phyloP scores from a whole-genome alignment of 2,797 vertebrate species.

The Paedocypris micromegethes region DNA sequence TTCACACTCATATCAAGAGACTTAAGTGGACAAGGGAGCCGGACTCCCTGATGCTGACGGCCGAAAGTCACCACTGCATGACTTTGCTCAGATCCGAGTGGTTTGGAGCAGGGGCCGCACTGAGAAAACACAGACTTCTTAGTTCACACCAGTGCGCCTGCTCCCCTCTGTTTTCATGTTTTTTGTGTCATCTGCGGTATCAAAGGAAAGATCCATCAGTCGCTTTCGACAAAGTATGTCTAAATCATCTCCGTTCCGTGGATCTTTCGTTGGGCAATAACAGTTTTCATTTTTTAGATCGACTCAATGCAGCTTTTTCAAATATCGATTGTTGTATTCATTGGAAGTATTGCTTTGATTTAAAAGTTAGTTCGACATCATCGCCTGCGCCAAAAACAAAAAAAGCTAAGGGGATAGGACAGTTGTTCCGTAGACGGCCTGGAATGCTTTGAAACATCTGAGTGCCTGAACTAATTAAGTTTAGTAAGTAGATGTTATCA shows the following conservation, averaged over 20 bases:
- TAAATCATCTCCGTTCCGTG: conserved; percentile 33
- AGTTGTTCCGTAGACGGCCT: conserved; percentile 35
- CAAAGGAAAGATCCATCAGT: conserved; percentile 34
- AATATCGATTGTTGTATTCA: conserved; percentile 17
- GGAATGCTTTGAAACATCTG: conserved; percentile 48
- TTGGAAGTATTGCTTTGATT: conserved; percentile 5
- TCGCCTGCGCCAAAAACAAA: conserved; percentile 29
- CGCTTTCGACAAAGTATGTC: conserved; percentile 37
- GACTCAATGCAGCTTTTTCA: conserved; percentile 7
- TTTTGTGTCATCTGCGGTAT: conserved; percentile 41
- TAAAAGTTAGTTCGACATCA: conserved; percentile 31
- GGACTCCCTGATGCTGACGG: conserved; percentile 47
- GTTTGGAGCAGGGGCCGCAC: conserved; percentile 39
- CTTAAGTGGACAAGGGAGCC: conserved; percentile 44
- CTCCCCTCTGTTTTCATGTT: conserved; percentile 39
- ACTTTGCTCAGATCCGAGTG: conserved; percentile 45
- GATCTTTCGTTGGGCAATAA: conserved; percentile 19
- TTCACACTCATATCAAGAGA: conserved; percentile 55
- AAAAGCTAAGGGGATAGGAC: conserved; percentile 12
- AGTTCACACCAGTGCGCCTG: conserved; percentile 47
- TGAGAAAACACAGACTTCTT: conserved; percentile 48
- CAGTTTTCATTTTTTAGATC: conserved; percentile 7
- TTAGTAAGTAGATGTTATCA: conserved; percentile 69
- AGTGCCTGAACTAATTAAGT: conserved; percentile 65
- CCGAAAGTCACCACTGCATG: conserved; percentile 44